Evolutionary conservation across 2,797 vertebrate species (phyloP), one percentile per base, ranked within the genome.

Genomic region (Spea hammondii): DNA sequence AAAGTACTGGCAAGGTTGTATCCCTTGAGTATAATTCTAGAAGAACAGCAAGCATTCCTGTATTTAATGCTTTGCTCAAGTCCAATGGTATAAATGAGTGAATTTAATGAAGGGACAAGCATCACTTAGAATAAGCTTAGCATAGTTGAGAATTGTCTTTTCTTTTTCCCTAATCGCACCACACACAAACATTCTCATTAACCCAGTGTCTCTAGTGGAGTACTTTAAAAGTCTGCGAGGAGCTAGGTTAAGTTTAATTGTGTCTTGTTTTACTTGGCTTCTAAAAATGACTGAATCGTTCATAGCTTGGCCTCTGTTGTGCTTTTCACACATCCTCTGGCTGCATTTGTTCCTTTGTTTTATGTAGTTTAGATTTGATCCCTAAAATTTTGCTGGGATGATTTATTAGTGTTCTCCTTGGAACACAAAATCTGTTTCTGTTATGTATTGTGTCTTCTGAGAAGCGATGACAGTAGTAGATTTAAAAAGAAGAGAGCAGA

Each of bases 141-240:
- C n/a, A 53, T 47, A 54, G 17, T 68, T 8, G n/a, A 4, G 46
- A 68, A 53, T 14, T 62, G 67, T 48, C 67, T 5, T 9, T 60
- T 76, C 11, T 53, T 48, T 53, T 74, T 70, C 49, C 67, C 50
- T 65, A 17, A 48, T 70, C 32, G 47, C 74, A 77, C 74, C 79
- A 77, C 69, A 81, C 62, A 68, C 74, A 76, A 65, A 65, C 48
- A 60, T 72, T 65, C 68, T 68, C 79, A 76, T 72, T 76, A 80
- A 67, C 68, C 70, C 32, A 32, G 8, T 54, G 69, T 81, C 79
- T 72, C 59, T 53, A 67, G 53, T 69, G 53, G 32, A 55, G 62
- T n/a, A 51, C 77, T 77, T 77, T 65, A 65, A 48, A 76, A 76
- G 68, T 32, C 74, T 48, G 17, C 8, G 51, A 51, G 79, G 74